phyloP scores from a whole-genome alignment of 2,113 vertebrate genomes.

The Toxostoma redivivum region DNA sequence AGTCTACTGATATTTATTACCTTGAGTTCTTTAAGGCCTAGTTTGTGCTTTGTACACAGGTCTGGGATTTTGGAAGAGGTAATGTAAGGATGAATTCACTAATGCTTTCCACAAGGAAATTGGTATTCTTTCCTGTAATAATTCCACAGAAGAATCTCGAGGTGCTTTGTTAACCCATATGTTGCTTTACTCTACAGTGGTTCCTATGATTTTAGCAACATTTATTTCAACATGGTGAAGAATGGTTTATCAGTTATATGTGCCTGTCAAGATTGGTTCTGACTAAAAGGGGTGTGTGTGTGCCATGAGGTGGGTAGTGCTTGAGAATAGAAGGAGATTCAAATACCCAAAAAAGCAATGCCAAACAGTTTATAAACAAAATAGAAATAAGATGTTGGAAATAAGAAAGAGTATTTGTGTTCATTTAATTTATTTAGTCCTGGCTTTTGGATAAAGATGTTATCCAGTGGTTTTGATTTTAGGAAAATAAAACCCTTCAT shows the following conservation, averaged over 20 bases:
- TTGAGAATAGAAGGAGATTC: neutral
- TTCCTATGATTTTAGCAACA: neutral
- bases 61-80: neutral
- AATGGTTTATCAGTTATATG: neutral
- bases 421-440: neutral
- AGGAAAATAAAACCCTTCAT: neutral
- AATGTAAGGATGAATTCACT: neutral
- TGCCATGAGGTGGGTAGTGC: neutral
- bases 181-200: neutral
- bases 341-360: neutral
- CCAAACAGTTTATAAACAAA: neutral
- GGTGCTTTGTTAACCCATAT: neutral
- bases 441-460: neutral
- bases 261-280: neutral
- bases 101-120: neutral
- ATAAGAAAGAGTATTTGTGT: neutral
- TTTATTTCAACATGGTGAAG: neutral
- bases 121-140: neutral
- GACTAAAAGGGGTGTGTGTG: neutral
- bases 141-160: neutral
- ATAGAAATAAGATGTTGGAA: neutral
- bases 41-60: neutral
- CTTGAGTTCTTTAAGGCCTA: neutral
- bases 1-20: neutral
- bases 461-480: neutral